Percentiles rank a stretch among this genome's conserved stretches.
Conservation (phyloP, 2,888 invertebrate genomes). For the Xylota sylvarum region DNA sequence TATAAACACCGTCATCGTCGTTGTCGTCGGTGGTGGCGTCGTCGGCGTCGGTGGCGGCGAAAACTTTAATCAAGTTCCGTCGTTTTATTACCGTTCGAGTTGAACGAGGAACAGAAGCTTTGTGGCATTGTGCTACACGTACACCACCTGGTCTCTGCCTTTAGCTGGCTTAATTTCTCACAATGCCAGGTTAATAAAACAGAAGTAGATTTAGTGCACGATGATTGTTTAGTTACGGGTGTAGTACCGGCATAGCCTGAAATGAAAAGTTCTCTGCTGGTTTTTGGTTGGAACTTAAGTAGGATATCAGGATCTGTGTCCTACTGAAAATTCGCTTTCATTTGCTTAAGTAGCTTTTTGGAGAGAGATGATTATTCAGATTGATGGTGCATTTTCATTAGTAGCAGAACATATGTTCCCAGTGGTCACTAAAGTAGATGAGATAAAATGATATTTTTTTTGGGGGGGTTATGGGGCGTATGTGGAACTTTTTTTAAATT, state of each 20-base stretch:
- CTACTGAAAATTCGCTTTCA: slow-evolving; percentile 62
- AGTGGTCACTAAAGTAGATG: slow-evolving; percentile 17
- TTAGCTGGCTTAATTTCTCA: slow-evolving; percentile 66
- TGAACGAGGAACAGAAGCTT: slow-evolving; percentile 43
- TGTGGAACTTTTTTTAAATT: slow-evolving; percentile 26
- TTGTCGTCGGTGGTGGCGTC: slow-evolving; percentile 16
- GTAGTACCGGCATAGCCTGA: background rate
- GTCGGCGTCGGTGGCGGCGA: slow-evolving; percentile 29
- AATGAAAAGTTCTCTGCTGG: slow-evolving; percentile 31
- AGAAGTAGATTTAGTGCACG: slow-evolving; percentile 71
- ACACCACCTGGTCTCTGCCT: slow-evolving; percentile 59
- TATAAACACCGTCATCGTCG: slow-evolving; percentile 67
- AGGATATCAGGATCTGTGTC: slow-evolving; percentile 43
- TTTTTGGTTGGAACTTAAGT: slow-evolving; percentile 30
- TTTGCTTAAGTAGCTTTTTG: slow-evolving; percentile 62
- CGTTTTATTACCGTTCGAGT: slow-evolving; percentile 67
- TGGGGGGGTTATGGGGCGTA: slow-evolving; percentile 32
- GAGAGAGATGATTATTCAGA: slow-evolving; percentile 22
- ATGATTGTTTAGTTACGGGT: slow-evolving; percentile 62
- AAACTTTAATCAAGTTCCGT: slow-evolving; percentile 76
- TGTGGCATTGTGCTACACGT: slow-evolving; percentile 32
- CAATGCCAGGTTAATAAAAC: slow-evolving; percentile 73
- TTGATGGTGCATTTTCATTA: slow-evolving; percentile 67
- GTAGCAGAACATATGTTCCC: slow-evolving; percentile 32
- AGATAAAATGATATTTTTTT: background rate